Conservation (phyloP, 2,113 vertebrate genomes). For the Gymnorhina tibicen region DNA sequence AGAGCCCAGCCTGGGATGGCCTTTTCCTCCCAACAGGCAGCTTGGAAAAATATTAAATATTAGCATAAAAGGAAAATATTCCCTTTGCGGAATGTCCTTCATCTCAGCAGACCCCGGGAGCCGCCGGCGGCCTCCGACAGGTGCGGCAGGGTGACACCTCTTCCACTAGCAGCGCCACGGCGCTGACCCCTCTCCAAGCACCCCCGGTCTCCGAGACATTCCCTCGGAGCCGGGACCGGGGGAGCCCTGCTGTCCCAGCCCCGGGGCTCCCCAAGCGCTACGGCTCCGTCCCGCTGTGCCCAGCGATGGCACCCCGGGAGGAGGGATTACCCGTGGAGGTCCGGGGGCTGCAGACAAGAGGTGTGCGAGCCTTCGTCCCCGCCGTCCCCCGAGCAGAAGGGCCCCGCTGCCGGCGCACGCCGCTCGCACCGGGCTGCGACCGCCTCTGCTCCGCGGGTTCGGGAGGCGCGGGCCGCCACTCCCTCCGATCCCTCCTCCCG, state of each 20-base stretch:
- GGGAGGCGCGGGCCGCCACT: background rate
- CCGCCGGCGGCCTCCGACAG: rapidly evolving
- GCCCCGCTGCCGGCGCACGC: rapidly evolving
- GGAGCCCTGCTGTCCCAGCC: rapidly evolving
- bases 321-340: background rate
- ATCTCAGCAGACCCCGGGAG: background rate
- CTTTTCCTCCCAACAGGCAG: background rate
- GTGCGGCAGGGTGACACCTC: background rate
- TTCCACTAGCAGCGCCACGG: background rate
- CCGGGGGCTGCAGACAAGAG: background rate
- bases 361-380: background rate
- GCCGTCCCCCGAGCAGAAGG: background rate
- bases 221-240: background rate
- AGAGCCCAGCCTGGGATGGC: background rate
- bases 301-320: background rate
- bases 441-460: background rate
- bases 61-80: background rate
- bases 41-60: background rate
- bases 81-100: background rate
- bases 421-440: rapidly evolving
- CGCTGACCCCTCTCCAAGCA: rapidly evolving
- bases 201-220: rapidly evolving
- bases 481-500: background rate
- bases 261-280: rapidly evolving
- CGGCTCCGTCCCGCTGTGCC: background rate